phyloP scores from a whole-genome alignment of 2,888 invertebrate species.

The Drosophila macrospina region DNA sequence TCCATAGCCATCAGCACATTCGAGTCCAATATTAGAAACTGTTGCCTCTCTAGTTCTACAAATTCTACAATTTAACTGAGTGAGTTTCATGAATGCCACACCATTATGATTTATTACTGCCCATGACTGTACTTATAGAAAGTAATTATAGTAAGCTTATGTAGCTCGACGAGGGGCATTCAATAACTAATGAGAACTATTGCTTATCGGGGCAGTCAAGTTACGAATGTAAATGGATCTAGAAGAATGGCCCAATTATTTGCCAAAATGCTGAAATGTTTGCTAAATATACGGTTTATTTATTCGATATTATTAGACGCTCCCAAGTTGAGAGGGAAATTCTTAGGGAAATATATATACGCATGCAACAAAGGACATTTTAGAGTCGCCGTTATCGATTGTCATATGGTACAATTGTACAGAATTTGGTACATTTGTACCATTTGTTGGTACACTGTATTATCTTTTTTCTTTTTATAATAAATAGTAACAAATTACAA shows the following conservation, averaged over 20 bases:
- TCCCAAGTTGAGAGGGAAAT: conserved; percentile 2
- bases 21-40: conserved; percentile 9
- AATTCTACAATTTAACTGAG: conserved; percentile 5
- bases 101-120: conserved; percentile 23
- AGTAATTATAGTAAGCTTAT: conserved; percentile 8
- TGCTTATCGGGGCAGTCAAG: neutral
- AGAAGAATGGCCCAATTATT: conserved; percentile 2
- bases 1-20: conserved; percentile 1
- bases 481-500: too few species aligned
- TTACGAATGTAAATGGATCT: conserved; percentile 1
- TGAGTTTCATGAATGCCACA: conserved; percentile 8
- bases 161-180: conserved; percentile 11
- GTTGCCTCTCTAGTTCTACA: neutral
- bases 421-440: too few species aligned
- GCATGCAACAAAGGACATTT: too few species aligned
- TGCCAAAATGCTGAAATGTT: neutral
- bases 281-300: neutral
- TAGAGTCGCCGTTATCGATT: too few species aligned
- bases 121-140: conserved; percentile 30
- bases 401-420: too few species aligned
- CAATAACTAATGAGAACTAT: conserved; percentile 2
- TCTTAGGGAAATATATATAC: neutral
- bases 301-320: neutral
- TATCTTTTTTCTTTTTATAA: too few species aligned
- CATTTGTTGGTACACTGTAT: too few species aligned